Percentiles rank a stretch among this genome's conserved stretches.
phyloP scores from a whole-genome alignment of 2,113 vertebrate genomes.

The Crocuta crocuta region DNA sequence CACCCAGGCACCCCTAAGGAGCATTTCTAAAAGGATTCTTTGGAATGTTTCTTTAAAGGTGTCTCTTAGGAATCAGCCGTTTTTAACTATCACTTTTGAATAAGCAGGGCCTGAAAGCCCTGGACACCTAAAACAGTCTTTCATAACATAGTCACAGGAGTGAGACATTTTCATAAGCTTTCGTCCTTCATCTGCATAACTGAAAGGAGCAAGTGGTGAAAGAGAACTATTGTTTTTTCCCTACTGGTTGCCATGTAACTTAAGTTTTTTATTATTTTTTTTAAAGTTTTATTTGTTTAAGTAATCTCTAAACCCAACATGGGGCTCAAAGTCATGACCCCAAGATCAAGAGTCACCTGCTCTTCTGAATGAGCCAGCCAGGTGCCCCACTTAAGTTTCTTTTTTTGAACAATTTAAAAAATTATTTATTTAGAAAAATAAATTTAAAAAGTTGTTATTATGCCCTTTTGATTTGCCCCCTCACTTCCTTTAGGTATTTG shows the following conservation, averaged over 20 bases:
- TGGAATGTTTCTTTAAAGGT: constrained; percentile 19
- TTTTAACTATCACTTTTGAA: neutral
- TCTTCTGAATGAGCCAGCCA: too few species aligned
- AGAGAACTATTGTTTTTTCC: neutral
- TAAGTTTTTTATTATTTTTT: neutral
- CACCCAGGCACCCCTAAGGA: neutral
- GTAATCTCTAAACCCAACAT: too few species aligned
- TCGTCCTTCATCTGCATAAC: neutral
- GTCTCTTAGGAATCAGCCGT: constrained; percentile 34
- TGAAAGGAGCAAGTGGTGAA: neutral
- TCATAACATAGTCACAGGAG: neutral
- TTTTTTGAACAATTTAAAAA: too few species aligned
- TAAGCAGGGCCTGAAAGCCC: neutral
- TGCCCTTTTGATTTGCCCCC: neutral
- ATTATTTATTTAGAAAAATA: neutral
- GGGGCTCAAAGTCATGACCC: too few species aligned
- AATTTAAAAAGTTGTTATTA: too few species aligned
- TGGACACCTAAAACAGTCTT: neutral
- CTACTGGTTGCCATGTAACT: neutral
- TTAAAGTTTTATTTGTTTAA: neutral
- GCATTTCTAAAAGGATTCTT: constrained; percentile 10
- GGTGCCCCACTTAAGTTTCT: too few species aligned
- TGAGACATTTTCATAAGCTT: neutral
- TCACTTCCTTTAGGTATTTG: neutral
- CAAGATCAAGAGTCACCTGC: too few species aligned